Evolutionary conservation across 2,113 vertebrate genomes (phyloP).

Genomic region (Halichoeres trimaculatus): DNA sequence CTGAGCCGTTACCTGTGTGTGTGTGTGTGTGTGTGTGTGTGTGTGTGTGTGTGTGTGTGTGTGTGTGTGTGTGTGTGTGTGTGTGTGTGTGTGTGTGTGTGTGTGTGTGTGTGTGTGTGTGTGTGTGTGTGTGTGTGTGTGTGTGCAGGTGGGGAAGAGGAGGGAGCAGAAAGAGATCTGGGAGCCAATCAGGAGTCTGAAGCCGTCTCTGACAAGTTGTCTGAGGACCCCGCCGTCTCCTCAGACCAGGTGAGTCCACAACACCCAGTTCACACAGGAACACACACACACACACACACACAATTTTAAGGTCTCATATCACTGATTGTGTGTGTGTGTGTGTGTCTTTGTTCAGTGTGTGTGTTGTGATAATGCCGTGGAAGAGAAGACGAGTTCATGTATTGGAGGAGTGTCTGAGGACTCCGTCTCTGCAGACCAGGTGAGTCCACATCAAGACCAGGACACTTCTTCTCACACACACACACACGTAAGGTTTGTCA

Average conservation of each 20-base stretch:
- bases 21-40: constrained; percentile 1
- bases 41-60: background rate
- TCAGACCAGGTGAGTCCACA: constrained; percentile 28
- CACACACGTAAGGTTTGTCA: no score
- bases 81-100: background rate
- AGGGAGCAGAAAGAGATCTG: background rate
- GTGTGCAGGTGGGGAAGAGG: constrained; percentile 18
- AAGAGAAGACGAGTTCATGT: no score
- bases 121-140: constrained; percentile 11
- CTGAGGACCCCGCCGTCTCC: background rate
- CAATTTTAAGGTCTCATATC: no score
- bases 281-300: background rate
- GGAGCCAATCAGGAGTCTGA: background rate
- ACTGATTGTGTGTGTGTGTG: no score
- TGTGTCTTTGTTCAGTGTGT: no score
- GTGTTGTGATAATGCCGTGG: no score
- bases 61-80: background rate
- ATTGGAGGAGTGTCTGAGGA: no score
- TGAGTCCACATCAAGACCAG: no score
- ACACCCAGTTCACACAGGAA: constrained; percentile 41
- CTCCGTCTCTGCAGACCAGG: no score
- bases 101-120: background rate
- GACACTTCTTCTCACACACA: no score
- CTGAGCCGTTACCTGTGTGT: no score
- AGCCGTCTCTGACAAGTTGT: constrained; percentile 7